These are phyloP conservation scores for Dinothrombium tinctorium DNA, from an alignment of 1,140 invertebrate genomes.

Conservation along the genomic window DNA sequence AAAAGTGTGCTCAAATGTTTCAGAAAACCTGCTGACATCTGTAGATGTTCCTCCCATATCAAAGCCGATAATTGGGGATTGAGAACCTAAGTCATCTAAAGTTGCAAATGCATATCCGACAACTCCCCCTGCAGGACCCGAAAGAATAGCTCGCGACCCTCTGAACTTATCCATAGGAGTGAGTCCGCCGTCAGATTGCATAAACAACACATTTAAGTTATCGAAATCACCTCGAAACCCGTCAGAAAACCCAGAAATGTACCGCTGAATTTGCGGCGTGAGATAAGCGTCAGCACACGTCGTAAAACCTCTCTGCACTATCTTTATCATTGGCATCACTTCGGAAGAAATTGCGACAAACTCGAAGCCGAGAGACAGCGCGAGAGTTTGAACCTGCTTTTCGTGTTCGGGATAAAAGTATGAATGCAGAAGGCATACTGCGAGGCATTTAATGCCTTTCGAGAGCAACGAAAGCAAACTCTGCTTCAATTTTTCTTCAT, in stretches of 20 bases:
- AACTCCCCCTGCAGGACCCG: slow-evolving; percentile 90
- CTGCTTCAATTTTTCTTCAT: slow-evolving; percentile 23
- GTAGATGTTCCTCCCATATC: slow-evolving; percentile 99
- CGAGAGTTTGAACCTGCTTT: slow-evolving; percentile 49
- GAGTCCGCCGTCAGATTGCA: slow-evolving; percentile 95
- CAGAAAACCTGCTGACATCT: slow-evolving; percentile 52
- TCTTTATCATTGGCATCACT: slow-evolving; percentile 84
- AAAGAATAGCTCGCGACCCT: slow-evolving; percentile 81
- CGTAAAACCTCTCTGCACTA: slow-evolving; percentile 47
- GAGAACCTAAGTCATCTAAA: slow-evolving; percentile 25
- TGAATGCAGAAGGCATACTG: slow-evolving; percentile 83
- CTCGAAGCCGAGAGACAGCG: slow-evolving; percentile 53
- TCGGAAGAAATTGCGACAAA: slow-evolving; percentile 82
- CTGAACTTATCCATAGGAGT: slow-evolving; percentile 76
- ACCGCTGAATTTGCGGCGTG: slow-evolving; percentile 78
- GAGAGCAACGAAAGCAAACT: slow-evolving; percentile 37
- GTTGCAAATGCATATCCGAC: slow-evolving; percentile 85
- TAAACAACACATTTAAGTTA: slow-evolving; percentile 72
- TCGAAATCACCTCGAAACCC: slow-evolving; percentile 58
- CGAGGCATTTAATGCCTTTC: slow-evolving; percentile 66
- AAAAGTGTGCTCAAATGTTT: slow-evolving; percentile 75
- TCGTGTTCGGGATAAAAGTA: slow-evolving; percentile 80
- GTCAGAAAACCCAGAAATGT: slow-evolving; percentile 57
- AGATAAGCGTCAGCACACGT: slow-evolving; percentile 87
- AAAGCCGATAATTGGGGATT: slow-evolving; percentile 69